Base-by-base conservation (phyloP, 2,888 invertebrate genomes). In the Ptilodon capucinus region DNA sequence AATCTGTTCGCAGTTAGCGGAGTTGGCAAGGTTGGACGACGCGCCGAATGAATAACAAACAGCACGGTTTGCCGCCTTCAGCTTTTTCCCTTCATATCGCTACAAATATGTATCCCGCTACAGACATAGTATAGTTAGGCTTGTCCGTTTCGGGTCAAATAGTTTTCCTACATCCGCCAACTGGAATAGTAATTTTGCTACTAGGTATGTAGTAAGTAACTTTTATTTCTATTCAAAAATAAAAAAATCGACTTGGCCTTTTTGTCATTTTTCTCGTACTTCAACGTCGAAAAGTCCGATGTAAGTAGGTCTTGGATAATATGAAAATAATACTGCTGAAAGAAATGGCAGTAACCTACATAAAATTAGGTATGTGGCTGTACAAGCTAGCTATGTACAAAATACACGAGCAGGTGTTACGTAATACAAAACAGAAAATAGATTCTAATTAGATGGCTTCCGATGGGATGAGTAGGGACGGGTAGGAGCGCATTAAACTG, bases 371-470 rank as follows among this genome's bases (percentile, higher is more conserved):
- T n/a, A n/a, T n/a, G n/a, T n/a, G n/a, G n/a, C n/a, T n/a, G n/a
- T n/a, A 44, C 42, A 52, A 9, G 28, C 40, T 23, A 21, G n/a
- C 48, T 49, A 30, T 38, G 32, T 46, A 35, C 35, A 42, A 56
- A 47, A 40, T 14, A 19, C 39, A 44, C 9, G 49, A 52, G 47
- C 51, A 54, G 46, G 50, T 55, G 40, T 51, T 52, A 46, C 56
- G 50, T 48, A 56, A 62, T 50, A 49, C 42, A 60, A 65, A 66
- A 66, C 59, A 61, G 67, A 65, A 67, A 74, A 76, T 74, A 73
- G 71, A 74, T 78, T 74, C 58, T 75, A 80, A 82, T 83, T 79
- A 79, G 79, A 77, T 71, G 66, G 59, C 61, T 66, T 63, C 61
- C 62, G 60, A 60, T 59, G 71, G 68, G 65, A 68, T 51, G 66